These are phyloP conservation scores for Melanostoma scalare DNA, from an alignment of 2,888 invertebrate genomes.

Conservation along the genomic window DNA sequence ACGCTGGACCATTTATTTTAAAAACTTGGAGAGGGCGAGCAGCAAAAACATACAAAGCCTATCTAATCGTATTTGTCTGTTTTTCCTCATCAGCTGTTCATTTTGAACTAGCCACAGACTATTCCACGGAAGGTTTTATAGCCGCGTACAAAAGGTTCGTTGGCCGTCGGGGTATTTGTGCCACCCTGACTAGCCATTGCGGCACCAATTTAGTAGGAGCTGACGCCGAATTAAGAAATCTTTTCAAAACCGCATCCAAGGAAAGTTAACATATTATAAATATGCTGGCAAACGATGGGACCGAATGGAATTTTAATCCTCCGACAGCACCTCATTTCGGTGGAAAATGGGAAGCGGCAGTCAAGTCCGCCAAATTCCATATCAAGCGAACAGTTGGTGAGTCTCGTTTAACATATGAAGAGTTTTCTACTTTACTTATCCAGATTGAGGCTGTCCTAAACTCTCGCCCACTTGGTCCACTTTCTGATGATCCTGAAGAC, in stretches of 20 bases:
- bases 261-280: not conserved
- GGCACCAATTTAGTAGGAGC: slow-evolving; percentile 77
- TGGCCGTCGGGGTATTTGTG: slow-evolving; percentile 74
- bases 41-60: slow-evolving; percentile 70
- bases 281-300: slow-evolving; percentile 41
- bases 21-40: slow-evolving; percentile 58
- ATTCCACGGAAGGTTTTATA: slow-evolving; percentile 74
- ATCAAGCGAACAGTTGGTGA: slow-evolving; percentile 37
- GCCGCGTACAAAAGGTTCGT: slow-evolving; percentile 75
- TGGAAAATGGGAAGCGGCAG: slow-evolving; percentile 31
- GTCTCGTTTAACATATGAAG: slow-evolving; percentile 35
- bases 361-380: slow-evolving; percentile 45
- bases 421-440: slow-evolving; percentile 36
- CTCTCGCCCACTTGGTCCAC: slow-evolving; percentile 57
- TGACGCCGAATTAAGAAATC: slow-evolving; percentile 23
- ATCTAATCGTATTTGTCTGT: slow-evolving; percentile 75
- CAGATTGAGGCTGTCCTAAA: slow-evolving; percentile 74
- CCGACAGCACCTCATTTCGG: slow-evolving; percentile 50
- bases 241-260: slow-evolving; percentile 19
- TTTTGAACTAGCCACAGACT: not conserved
- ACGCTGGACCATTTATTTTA: slow-evolving; percentile 70
- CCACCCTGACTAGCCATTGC: slow-evolving; percentile 74
- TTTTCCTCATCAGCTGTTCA: slow-evolving; percentile 57
- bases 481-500: too few species aligned
- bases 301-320: slow-evolving; percentile 75